These are phyloP conservation scores for Dendropsophus ebraccatus DNA, from an alignment of 2,113 vertebrate species.

Conservation along the genomic window DNA sequence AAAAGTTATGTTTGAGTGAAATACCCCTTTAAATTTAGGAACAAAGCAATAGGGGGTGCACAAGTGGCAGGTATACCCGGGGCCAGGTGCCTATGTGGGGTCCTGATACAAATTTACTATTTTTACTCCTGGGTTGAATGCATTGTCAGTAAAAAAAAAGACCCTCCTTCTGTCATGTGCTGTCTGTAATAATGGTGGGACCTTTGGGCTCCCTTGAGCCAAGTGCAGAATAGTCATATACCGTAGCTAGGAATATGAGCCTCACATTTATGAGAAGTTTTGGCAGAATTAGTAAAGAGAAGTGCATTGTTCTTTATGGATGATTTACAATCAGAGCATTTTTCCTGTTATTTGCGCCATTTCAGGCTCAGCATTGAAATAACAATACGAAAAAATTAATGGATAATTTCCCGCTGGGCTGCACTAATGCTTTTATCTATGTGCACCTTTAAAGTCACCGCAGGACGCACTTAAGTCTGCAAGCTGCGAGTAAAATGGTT, in stretches of 20 bases:
- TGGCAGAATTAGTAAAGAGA: too few species aligned
- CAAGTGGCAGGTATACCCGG: too few species aligned
- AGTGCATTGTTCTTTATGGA: not conserved
- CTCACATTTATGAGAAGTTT: not conserved
- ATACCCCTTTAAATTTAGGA: too few species aligned
- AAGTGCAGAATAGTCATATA: not conserved
- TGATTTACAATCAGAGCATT: not conserved
- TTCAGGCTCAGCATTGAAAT: not conserved
- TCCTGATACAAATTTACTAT: too few species aligned
- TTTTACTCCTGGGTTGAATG: too few species aligned
- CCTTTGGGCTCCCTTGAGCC: too few species aligned
- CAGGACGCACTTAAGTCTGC: not conserved
- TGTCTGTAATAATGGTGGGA: too few species aligned
- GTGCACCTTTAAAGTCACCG: not conserved
- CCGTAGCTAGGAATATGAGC: not conserved
- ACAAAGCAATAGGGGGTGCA: too few species aligned
- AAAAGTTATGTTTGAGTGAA: too few species aligned
- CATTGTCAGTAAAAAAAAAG: too few species aligned
- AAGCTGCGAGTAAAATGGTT: not conserved
- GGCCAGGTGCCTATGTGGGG: too few species aligned
- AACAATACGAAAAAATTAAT: not conserved
- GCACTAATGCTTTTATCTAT: not conserved
- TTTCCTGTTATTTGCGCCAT: constrained; percentile 5
- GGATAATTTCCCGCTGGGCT: not conserved
- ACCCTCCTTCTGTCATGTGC: too few species aligned